Evolutionary conservation across 2,888 invertebrate genomes (phyloP).

Genomic region (Chymomyza caudatula): DNA sequence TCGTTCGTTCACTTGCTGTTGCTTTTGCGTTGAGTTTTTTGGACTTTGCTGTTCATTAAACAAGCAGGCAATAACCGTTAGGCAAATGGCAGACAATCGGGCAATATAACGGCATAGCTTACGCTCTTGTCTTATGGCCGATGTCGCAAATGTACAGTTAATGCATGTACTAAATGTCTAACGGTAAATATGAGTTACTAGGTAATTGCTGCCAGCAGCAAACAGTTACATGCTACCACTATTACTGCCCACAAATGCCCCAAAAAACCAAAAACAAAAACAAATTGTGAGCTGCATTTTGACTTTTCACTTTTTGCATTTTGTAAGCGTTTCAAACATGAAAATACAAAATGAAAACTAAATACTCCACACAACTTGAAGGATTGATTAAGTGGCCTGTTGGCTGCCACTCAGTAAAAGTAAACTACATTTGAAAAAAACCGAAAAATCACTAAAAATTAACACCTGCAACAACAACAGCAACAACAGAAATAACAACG

Average conservation of each 20-base stretch:
- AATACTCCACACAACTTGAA: not conserved
- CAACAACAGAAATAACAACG: slow-evolving; percentile 10
- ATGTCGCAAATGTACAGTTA: slow-evolving; percentile 50
- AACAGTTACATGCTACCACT: slow-evolving; percentile 18
- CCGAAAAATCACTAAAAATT: slow-evolving; percentile 45
- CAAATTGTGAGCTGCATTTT: slow-evolving; percentile 39
- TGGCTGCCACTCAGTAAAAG: slow-evolving; percentile 31
- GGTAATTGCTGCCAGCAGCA: slow-evolving; percentile 59
- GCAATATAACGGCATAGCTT: slow-evolving; percentile 26
- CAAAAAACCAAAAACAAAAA: not conserved
- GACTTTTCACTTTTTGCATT: slow-evolving; percentile 64
- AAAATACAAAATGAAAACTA: not conserved
- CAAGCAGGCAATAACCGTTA: slow-evolving; percentile 8
- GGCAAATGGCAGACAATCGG: slow-evolving; percentile 48
- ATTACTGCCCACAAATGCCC: not conserved
- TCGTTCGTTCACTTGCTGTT: not conserved
- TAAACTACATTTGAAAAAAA: slow-evolving; percentile 24
- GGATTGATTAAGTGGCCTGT: slow-evolving; percentile 59
- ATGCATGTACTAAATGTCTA: slow-evolving; percentile 69
- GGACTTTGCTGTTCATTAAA: not conserved
- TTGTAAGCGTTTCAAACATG: not conserved
- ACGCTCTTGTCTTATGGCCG: slow-evolving; percentile 1
- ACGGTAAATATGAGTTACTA: slow-evolving; percentile 70
- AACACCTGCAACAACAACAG: slow-evolving; percentile 56
- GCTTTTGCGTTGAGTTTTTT: not conserved